phyloP scores from a whole-genome alignment of 2,888 invertebrate species.

The Lasioglossum zephyrum region DNA sequence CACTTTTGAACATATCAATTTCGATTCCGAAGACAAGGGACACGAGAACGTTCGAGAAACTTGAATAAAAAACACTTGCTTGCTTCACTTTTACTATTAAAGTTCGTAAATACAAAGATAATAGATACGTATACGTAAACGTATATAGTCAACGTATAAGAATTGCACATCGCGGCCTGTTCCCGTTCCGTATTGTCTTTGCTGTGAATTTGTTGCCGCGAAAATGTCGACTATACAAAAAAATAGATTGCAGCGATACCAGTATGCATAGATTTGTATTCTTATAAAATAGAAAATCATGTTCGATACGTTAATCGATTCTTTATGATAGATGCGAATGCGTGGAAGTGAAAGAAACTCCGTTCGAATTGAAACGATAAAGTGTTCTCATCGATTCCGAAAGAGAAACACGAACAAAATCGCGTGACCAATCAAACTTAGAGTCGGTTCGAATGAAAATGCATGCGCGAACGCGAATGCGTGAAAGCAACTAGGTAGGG shows the following conservation, averaged over 20 bases:
- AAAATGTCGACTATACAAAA: no score
- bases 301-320: not conserved
- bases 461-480: constrained; percentile 24
- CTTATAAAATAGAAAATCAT: not conserved
- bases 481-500: not conserved
- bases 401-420: not conserved
- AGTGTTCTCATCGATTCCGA: no score
- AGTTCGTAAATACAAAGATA: not conserved
- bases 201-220: no score
- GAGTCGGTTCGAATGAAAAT: not conserved
- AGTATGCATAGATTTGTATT: not conserved
- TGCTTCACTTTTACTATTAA: not conserved
- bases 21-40: not conserved
- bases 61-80: not conserved
- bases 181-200: not conserved
- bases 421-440: not conserved
- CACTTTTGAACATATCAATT: not conserved
- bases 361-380: not conserved
- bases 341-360: not conserved
- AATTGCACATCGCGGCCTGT: no score
- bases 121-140: not conserved
- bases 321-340: not conserved
- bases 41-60: not conserved
- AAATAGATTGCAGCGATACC: no score
- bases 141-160: no score